These are phyloP conservation scores for Pogonomyrmex barbatus DNA, from an alignment of 1,140 invertebrate genomes.

Conservation along the genomic window DNA sequence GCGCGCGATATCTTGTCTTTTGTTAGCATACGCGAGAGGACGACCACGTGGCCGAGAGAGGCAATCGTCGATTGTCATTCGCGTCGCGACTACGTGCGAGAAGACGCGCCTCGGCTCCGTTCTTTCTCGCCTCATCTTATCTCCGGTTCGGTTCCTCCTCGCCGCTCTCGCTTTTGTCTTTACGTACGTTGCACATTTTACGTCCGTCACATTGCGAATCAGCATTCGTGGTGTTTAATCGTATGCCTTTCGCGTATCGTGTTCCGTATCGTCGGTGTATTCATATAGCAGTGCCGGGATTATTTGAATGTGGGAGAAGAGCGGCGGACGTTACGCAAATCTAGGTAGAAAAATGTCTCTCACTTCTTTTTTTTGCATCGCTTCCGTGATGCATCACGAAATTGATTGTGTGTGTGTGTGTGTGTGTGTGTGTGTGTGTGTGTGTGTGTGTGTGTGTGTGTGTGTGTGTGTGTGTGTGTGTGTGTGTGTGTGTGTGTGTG, in stretches of 20 bases:
- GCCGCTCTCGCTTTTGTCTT: slow-evolving; percentile 3
- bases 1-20: slow-evolving; percentile 39
- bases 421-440: too few relatives aligned
- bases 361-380: neutral
- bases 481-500: too few relatives aligned
- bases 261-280: slow-evolving; percentile 2
- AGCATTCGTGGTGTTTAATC: slow-evolving; percentile 7
- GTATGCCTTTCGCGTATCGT: slow-evolving; percentile 2
- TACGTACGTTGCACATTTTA: neutral
- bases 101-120: neutral
- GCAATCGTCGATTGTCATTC: slow-evolving; percentile 49
- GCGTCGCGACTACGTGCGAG: neutral
- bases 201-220: neutral
- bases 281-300: neutral
- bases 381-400: slow-evolving; percentile 28
- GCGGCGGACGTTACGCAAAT: slow-evolving; percentile 34
- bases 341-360: slow-evolving; percentile 27
- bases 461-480: too few relatives aligned
- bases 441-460: too few relatives aligned
- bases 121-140: neutral
- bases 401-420: slow-evolving; percentile 26
- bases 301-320: neutral
- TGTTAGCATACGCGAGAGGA: slow-evolving; percentile 14
- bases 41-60: slow-evolving; percentile 36
- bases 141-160: neutral